Conservation (phyloP, 1,140 invertebrate species). For the Leptopilina boulardi region DNA sequence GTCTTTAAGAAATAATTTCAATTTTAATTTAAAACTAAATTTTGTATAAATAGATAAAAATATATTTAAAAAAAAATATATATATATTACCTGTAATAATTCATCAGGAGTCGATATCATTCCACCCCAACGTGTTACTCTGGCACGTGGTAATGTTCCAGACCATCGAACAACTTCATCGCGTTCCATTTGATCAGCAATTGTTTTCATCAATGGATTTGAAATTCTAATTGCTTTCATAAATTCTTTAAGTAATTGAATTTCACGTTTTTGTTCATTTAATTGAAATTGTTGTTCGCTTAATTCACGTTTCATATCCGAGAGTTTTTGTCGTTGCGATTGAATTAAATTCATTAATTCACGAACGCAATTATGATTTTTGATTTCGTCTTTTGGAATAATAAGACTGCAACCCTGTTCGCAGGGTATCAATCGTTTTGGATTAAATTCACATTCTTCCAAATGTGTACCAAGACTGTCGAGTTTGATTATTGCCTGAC, state of each 20-base stretch:
- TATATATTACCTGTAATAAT: slow-evolving; percentile 89
- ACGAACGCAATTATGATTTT: slow-evolving; percentile 95
- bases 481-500: slow-evolving; percentile 89
- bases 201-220: slow-evolving; percentile 91
- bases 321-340: slow-evolving; percentile 89
- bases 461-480: slow-evolving; percentile 89
- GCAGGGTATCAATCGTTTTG: slow-evolving; percentile 93
- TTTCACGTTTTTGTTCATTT: slow-evolving; percentile 91
- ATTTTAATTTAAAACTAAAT: slow-evolving; percentile 36
- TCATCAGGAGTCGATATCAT: slow-evolving; percentile 98
- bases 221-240: slow-evolving; percentile 93
- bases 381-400: slow-evolving; percentile 95
- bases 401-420: slow-evolving; percentile 94
- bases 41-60: too few species aligned
- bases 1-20: slow-evolving; percentile 77
- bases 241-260: slow-evolving; percentile 92
- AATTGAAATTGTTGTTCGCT: slow-evolving; percentile 91
- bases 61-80: not conserved
- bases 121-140: slow-evolving; percentile 96
- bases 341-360: slow-evolving; percentile 91
- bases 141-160: slow-evolving; percentile 86
- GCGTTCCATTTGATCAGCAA: slow-evolving; percentile 94
- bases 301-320: slow-evolving; percentile 89
- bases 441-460: slow-evolving; percentile 95
- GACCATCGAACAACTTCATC: slow-evolving; percentile 96